Conservation (phyloP, 2,113 vertebrate genomes). For the Nesogale talazaci region DNA sequence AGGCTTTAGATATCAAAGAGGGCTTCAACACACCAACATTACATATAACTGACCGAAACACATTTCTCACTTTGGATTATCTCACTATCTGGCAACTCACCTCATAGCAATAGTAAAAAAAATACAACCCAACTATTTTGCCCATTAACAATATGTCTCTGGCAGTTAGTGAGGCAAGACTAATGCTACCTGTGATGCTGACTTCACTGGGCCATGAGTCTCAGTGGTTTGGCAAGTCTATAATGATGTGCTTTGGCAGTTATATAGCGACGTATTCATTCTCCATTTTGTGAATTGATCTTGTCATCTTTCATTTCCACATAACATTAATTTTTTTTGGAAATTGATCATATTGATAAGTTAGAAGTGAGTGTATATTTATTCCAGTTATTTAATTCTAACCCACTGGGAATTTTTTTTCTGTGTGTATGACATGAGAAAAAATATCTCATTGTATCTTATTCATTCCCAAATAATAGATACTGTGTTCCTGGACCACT, state of each 20-base stretch:
- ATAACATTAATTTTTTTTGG: too few relatives aligned
- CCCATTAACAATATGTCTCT: neutral
- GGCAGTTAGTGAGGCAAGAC: neutral
- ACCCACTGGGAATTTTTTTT: neutral
- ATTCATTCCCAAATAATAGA: neutral
- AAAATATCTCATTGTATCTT: constrained; percentile 37
- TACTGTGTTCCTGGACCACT: neutral
- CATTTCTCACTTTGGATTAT: neutral
- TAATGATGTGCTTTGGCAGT: neutral
- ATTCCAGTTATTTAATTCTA: neutral
- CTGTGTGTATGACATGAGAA: neutral
- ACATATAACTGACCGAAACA: neutral
- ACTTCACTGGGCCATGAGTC: neutral
- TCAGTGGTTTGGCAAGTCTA: neutral
- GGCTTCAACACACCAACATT: neutral
- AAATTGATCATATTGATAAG: too few relatives aligned
- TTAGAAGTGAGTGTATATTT: neutral
- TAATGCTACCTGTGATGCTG: neutral
- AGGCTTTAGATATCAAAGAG: neutral
- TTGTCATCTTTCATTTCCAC: too few relatives aligned
- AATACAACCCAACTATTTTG: too few relatives aligned
- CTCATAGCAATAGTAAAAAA: too few relatives aligned
- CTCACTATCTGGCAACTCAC: neutral
- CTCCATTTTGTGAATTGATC: too few relatives aligned
- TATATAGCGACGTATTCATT: too few relatives aligned